Percentiles rank a stretch among this genome's conserved stretches.
phyloP scores from a whole-genome alignment of 2,888 invertebrate genomes.

The Glaucopsyche alexis region DNA sequence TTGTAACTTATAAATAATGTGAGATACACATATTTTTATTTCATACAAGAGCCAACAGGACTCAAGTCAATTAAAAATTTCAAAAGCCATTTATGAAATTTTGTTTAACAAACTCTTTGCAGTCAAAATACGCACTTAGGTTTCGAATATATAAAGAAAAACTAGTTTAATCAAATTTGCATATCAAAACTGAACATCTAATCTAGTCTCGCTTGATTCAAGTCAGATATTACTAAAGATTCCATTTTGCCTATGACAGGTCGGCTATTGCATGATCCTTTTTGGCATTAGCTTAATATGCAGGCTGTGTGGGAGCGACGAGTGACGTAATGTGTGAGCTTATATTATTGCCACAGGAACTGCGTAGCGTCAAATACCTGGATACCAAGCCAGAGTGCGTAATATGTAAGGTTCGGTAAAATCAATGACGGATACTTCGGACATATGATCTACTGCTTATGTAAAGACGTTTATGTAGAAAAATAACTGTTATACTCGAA shows the following conservation, averaged over 20 bases:
- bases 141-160: conserved; percentile 7
- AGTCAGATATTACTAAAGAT: conserved; percentile 21
- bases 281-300: conserved; percentile 23
- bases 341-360: conserved; percentile 31
- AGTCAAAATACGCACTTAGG: neutral
- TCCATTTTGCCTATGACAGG: conserved; percentile 24
- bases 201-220: conserved; percentile 11
- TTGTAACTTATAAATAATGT: neutral
- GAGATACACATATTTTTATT: neutral
- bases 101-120: neutral
- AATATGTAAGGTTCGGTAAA: neutral
- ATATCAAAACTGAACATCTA: conserved; percentile 7
- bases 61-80: too few species aligned
- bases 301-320: conserved; percentile 11
- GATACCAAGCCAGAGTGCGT: neutral
- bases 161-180: conserved; percentile 11
- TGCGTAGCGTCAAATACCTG: neutral
- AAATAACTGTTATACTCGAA: too few species aligned
- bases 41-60: neutral
- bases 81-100: too few species aligned
- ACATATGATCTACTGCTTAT: too few species aligned
- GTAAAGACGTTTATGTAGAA: too few species aligned
- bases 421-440: neutral
- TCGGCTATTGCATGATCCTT: neutral
- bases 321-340: conserved; percentile 4